A percentile compares a stretch with the other conserved stretches of the same genome.
Evolutionary conservation across 2,113 vertebrate species (phyloP).

Genomic region (Lucifuga dentata): DNA sequence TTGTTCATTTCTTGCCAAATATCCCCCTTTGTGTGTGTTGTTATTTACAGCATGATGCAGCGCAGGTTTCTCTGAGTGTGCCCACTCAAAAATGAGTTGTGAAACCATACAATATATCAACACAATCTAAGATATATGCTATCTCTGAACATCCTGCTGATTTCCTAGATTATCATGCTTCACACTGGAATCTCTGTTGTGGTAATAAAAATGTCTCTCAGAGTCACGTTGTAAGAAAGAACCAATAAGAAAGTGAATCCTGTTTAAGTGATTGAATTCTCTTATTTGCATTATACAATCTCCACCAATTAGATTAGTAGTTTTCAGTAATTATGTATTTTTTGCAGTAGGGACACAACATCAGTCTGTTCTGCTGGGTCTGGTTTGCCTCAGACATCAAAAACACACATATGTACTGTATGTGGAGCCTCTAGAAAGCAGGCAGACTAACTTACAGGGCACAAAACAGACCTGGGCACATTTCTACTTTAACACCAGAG

Average conservation of each 20-base stretch:
- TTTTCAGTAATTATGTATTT: constrained; percentile 19
- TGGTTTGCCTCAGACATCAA: constrained; percentile 47
- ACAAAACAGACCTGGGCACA: constrained; percentile 10
- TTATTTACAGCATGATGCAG: constrained; percentile 53
- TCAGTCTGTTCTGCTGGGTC: background rate
- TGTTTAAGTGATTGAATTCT: background rate
- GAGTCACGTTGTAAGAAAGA: constrained; percentile 32
- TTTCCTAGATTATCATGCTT: constrained; percentile 67
- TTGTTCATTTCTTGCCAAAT: constrained; percentile 33
- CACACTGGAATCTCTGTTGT: constrained; percentile 55
- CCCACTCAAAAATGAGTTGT: constrained; percentile 61
- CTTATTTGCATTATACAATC: constrained; percentile 10
- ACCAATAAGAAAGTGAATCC: constrained; percentile 44
- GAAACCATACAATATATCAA: constrained; percentile 58
- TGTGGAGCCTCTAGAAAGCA: constrained; percentile 22
- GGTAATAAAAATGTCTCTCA: constrained; percentile 57
- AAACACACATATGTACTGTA: constrained; percentile 65
- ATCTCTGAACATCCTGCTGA: constrained; percentile 53
- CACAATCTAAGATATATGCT: constrained; percentile 33
- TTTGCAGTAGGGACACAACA: constrained; percentile 38
- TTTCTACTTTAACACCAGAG: constrained; percentile 16
- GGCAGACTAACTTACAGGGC: constrained; percentile 26
- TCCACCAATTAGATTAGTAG: background rate
- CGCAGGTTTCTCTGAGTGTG: constrained; percentile 49
- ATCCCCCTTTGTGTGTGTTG: constrained; percentile 39